These are phyloP conservation scores for Probosciger aterrimus DNA, from an alignment of 2,113 vertebrate genomes.

Conservation along the genomic window DNA sequence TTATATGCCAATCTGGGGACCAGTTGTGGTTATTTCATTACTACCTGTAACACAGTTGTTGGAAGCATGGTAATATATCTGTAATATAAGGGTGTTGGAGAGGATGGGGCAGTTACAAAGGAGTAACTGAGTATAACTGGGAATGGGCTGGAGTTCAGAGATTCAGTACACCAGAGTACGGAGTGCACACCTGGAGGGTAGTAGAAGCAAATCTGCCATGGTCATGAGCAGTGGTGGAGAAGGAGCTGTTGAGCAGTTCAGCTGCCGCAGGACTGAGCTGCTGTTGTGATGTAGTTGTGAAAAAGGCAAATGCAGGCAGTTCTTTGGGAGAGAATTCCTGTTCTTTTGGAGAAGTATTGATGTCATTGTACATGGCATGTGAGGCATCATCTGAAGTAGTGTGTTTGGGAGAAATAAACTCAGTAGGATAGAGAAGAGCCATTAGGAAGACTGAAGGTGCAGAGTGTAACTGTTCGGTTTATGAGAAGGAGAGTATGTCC, in stretches of 20 bases:
- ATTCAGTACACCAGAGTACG: not conserved
- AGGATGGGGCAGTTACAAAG: not conserved
- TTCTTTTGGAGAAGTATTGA: not conserved
- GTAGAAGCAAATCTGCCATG: not conserved
- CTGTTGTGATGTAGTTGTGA: not conserved
- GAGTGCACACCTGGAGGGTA: not conserved
- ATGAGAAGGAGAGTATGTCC: not conserved
- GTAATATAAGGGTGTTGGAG: not conserved
- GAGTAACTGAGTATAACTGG: not conserved
- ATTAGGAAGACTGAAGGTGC: not conserved
- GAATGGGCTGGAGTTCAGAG: not conserved
- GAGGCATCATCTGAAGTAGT: not conserved
- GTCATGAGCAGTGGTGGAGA: accelerated
- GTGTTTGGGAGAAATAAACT: not conserved
- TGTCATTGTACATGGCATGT: accelerated
- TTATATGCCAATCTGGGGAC: not conserved
- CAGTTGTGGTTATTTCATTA: not conserved
- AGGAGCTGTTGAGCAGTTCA: not conserved
- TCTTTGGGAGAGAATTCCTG: not conserved
- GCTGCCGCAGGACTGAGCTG: not conserved
- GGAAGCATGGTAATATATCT: not conserved
- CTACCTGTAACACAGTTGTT: not conserved
- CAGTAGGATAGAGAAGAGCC: not conserved
- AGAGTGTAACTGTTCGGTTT: not conserved
- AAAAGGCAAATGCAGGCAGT: not conserved